phyloP scores from a whole-genome alignment of 2,113 vertebrate genomes.

The Romanogobio albipinnatus region DNA sequence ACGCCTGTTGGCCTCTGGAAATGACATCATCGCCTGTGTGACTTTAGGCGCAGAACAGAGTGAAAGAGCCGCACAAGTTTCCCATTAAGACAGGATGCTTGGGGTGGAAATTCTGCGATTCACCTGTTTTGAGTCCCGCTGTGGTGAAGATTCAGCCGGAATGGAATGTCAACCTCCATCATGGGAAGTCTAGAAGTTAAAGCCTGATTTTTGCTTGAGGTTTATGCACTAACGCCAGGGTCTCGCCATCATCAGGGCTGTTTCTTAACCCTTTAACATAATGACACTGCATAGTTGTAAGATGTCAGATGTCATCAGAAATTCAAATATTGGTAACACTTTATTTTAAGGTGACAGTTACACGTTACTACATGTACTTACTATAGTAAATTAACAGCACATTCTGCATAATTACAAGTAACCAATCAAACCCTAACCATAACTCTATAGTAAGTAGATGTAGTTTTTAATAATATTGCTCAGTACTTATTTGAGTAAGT shows the following conservation, averaged over 20 bases:
- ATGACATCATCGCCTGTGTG: constrained; percentile 15
- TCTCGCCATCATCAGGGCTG: not conserved
- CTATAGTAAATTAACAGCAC: no score
- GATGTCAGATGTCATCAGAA: no score
- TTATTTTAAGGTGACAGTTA: no score
- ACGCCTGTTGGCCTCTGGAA: not conserved
- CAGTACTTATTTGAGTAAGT: no score
- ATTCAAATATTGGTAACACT: not conserved
- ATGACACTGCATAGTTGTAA: not conserved
- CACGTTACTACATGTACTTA: no score
- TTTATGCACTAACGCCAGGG: not conserved
- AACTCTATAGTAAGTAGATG: no score
- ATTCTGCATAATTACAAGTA: no score
- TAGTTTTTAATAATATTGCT: no score
- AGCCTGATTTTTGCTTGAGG: not conserved
- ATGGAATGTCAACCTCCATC: not conserved
- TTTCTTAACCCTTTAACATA: not conserved
- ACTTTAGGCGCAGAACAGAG: not conserved
- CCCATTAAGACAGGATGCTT: constrained; percentile 19
- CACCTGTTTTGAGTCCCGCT: constrained; percentile 18
- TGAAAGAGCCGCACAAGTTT: constrained; percentile 8
- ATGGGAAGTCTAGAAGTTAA: constrained; percentile 4
- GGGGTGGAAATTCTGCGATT: not conserved
- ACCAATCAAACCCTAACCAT: no score
- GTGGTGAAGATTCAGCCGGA: not conserved